Evolutionary conservation across 2,888 invertebrate genomes (phyloP), one percentile per base, ranked within the genome.

Genomic region (Zygogramma bicolorata): DNA sequence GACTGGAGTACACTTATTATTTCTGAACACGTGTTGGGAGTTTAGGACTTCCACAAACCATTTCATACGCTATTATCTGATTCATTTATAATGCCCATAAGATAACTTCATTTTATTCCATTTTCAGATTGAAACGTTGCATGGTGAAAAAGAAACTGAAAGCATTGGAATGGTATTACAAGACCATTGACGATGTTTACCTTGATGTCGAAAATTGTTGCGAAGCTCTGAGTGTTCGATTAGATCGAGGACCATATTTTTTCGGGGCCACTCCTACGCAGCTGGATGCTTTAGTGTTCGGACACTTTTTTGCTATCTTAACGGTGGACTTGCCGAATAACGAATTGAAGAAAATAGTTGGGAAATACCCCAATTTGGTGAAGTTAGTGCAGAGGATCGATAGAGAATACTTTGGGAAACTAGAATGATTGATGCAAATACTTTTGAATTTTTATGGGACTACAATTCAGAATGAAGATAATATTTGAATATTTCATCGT

Each of bases 221-320:
- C 80, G 92, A 93, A 78, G 94, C 96, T 0, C 87, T 98, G 5
- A 94, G 95, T 49, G 93, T 94, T 79, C 91, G 96, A 76, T 88
- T 98, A 0, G 95, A 93, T 1, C 91, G 93, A 20, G 91, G 91
- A 59, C 90, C 91, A 42, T 97, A 92, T 85, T 97, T 98, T 87
- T 96, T 94, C 85, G 94, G 93, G 5, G 89, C 91, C 61, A 88
- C 87, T 93, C 97, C 97, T 0, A 97, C 97, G 34, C 98, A 98
- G 87, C 88, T 98, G 73, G 98, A 99, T 87, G 97, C 98, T 0
- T 88, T 98, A 27, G 95, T 97, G 0, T 99, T 97, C 89, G 98
- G 98, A 0, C 98, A 98, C 88, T 90, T 98, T n/a, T 98, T 94
- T 88, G 94, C 96, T 0, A 93, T 98, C 77, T 89, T 98, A 68